Base-by-base conservation (phyloP, 2,113 vertebrate genomes). In the Canis aureus region DNA sequence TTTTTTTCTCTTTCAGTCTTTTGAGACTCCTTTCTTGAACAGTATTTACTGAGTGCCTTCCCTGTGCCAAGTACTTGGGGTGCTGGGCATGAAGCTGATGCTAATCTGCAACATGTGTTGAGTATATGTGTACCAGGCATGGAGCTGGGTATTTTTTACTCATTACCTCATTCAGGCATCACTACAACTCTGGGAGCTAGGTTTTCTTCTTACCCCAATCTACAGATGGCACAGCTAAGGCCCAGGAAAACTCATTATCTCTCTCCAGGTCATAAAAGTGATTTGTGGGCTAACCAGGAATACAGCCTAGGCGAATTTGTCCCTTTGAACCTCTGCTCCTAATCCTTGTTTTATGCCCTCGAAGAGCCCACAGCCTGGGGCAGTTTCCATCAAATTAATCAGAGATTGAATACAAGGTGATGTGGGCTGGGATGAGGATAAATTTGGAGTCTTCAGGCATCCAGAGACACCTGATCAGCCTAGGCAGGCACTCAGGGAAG, bases 211-310 rank as follows among this genome's bases (percentile, higher is more conserved):
- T 23, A 51, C 0, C n/a, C 79, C 92, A 78, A 53, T 91, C 92
- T 92, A 85, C 55, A 97, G 97, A 57, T 84, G 60, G 85, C 55
- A 67, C 32, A 59, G 9, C 49, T 78, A 84, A 96, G 67, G 17
- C 43, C 59, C 51, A 29, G 43, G 60, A 22, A 92, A 23, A 35
- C 87, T 13, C 66, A 80, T 59, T 66, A 10, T 53, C 25, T 78
- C 60, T 49, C 2, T 78, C 6, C 8, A 38, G 57, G 15, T 76
- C 53, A 66, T 53, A 32, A 92, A 93, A 73, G 8, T n/a, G 91
- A 27, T 67, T 38, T 16, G 11, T 38, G 43, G 23, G 12, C 20
- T 86, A 60, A 53, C n/a, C 78, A 76, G 43, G 62, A 82, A 83
- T 78, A 51, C 32, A 90, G 29, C n/a, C 55, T 82, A 43, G 43